Evolutionary conservation across 2,113 vertebrate species (phyloP).

Genomic region (Paradoxurus hermaphroditus): DNA sequence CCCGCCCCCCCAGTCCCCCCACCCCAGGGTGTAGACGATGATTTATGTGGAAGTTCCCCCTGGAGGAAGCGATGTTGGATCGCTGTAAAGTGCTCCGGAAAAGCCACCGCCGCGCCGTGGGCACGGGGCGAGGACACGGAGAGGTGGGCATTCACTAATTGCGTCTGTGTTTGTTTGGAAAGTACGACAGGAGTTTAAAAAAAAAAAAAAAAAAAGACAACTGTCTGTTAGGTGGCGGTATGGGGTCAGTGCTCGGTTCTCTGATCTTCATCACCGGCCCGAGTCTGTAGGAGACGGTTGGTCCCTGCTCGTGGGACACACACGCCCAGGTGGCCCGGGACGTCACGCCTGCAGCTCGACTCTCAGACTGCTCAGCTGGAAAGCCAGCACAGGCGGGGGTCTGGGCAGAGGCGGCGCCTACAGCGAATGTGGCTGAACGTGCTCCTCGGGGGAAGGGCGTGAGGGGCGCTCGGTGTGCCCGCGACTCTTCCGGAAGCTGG

Average conservation of each 20-base stretch:
- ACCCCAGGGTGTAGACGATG: background rate
- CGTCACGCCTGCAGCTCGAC: background rate
- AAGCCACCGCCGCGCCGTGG: fast-evolving
- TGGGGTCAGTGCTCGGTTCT: fast-evolving
- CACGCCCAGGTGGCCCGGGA: background rate
- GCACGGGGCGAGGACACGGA: fast-evolving
- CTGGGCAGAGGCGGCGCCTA: fast-evolving
- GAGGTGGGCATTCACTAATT: background rate
- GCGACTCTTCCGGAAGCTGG: background rate
- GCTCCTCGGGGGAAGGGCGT: fast-evolving
- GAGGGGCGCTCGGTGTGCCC: fast-evolving
- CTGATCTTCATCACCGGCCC: background rate
- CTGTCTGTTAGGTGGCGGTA: background rate
- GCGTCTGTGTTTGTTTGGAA: background rate
- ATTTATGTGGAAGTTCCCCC: background rate
- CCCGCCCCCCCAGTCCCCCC: too few relatives aligned
- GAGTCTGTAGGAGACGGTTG: background rate
- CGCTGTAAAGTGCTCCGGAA: background rate
- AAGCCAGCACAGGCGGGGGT: fast-evolving
- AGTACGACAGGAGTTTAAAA: background rate
- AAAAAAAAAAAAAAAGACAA: background rate
- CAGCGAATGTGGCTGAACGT: background rate
- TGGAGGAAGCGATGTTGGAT: background rate
- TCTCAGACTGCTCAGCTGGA: background rate
- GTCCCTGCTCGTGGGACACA: background rate